phyloP scores from a whole-genome alignment of 2,797 vertebrate species.

The Poeciliopsis paucimaculata region DNA sequence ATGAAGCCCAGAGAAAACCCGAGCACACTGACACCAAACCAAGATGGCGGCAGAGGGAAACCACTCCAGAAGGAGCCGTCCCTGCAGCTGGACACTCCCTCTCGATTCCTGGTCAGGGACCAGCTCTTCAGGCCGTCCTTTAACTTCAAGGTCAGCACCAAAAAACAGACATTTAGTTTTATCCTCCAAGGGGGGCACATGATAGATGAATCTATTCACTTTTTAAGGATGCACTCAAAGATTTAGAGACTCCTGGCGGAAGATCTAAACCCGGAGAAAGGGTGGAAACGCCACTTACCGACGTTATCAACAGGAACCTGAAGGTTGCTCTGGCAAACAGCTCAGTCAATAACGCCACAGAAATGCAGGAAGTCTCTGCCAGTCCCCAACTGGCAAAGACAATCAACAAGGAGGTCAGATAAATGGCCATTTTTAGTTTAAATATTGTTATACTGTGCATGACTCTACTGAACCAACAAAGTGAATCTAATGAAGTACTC shows the following conservation, averaged over 20 bases:
- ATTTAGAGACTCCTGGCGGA: slow-evolving; percentile 87
- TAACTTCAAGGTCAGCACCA: slow-evolving; percentile 82
- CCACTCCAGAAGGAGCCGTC: slow-evolving; percentile 80
- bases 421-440: slow-evolving; percentile 23
- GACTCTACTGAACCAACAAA: neutral
- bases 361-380: slow-evolving; percentile 80
- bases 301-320: slow-evolving; percentile 90
- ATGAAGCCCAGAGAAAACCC: slow-evolving; percentile 69
- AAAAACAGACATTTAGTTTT: neutral
- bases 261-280: slow-evolving; percentile 72
- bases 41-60: slow-evolving; percentile 55
- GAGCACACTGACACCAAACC: slow-evolving; percentile 52
- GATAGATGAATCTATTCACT: neutral
- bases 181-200: neutral
- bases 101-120: slow-evolving; percentile 93
- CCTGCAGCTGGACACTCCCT: slow-evolving; percentile 92
- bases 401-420: slow-evolving; percentile 74
- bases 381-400: slow-evolving; percentile 84
- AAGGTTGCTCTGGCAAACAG: slow-evolving; percentile 92
- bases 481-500: neutral
- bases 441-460: neutral
- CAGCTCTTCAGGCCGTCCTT: slow-evolving; percentile 93
- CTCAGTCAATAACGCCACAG: slow-evolving; percentile 61
- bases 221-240: slow-evolving; percentile 87
- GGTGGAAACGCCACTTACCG: slow-evolving; percentile 89